Evolutionary conservation across 1,140 invertebrate species (phyloP).

Genomic region (Gonatopus flavifemur): DNA sequence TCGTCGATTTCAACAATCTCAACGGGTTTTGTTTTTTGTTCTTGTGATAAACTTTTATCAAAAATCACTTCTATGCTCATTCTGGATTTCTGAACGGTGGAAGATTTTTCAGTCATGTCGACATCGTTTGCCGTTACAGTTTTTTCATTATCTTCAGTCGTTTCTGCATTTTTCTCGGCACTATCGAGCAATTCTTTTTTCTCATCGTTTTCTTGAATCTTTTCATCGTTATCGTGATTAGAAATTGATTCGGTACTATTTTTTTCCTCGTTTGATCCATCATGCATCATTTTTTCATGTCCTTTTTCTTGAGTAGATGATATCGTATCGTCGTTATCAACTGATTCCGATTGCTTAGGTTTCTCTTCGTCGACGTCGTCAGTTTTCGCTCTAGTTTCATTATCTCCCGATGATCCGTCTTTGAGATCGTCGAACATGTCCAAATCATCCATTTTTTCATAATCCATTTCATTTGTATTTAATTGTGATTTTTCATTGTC

Average conservation of each 20-base stretch:
- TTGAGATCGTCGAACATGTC: not conserved
- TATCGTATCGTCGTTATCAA: not conserved
- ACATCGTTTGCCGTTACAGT: not conserved
- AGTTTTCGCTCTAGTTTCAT: not conserved
- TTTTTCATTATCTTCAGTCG: slow-evolving; percentile 3
- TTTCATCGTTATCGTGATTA: not conserved
- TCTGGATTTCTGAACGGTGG: slow-evolving; percentile 18
- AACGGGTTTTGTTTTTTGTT: slow-evolving; percentile 21
- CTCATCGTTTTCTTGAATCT: not conserved
- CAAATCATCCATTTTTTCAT: not conserved
- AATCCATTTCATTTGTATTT: not conserved
- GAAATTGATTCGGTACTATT: not conserved
- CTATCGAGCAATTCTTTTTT: not conserved
- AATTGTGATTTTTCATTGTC: not conserved
- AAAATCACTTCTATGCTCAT: slow-evolving; percentile 46
- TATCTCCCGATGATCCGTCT: not conserved
- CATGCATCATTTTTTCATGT: too few species aligned
- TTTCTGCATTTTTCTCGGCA: not conserved
- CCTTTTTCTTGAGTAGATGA: too few species aligned
- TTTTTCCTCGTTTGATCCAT: not conserved
- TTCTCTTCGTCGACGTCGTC: not conserved
- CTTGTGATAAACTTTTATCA: slow-evolving; percentile 26
- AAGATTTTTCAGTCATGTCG: not conserved
- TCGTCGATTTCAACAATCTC: slow-evolving; percentile 47
- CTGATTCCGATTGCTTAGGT: not conserved